A percentile compares a stretch with the other conserved stretches of the same genome.
Evolutionary conservation across 2,113 vertebrate species (phyloP).

Genomic region (Trematocara nigrifrons): DNA sequence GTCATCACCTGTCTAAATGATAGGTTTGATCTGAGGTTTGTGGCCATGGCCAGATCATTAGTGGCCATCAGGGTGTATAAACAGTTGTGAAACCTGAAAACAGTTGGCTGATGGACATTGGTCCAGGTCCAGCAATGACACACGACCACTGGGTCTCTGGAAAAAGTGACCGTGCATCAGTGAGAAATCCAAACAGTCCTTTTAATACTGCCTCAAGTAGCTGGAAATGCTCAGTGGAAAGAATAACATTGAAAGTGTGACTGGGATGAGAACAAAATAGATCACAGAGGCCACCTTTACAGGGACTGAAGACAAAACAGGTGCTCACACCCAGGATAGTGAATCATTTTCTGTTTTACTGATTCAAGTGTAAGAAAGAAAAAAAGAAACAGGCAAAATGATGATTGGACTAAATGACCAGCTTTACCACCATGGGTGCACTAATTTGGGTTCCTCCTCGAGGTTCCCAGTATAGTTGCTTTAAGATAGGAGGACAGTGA

Average conservation of each 20-base stretch:
- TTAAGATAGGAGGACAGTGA: constrained; percentile 16
- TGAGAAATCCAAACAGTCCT: constrained; percentile 7
- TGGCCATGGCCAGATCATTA: neutral
- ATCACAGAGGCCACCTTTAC: neutral
- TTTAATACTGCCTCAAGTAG: neutral
- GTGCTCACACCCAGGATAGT: neutral
- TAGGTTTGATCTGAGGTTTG: neutral
- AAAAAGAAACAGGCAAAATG: neutral
- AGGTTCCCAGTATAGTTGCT: constrained; percentile 52
- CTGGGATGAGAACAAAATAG: neutral
- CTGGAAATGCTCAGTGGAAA: neutral
- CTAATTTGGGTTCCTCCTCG: constrained; percentile 47
- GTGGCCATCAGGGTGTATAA: constrained; percentile 7
- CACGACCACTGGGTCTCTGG: neutral
- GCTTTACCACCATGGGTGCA: constrained; percentile 26
- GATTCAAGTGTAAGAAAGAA: neutral
- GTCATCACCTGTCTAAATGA: constrained; percentile 44
- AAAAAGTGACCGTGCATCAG: neutral
- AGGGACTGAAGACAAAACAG: neutral
- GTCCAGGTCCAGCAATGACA: constrained; percentile 31
- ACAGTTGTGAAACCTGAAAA: constrained; percentile 55
- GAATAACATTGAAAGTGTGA: neutral
- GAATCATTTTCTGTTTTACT: neutral
- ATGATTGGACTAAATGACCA: constrained; percentile 1
- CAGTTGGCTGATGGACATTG: constrained; percentile 21